Evolutionary conservation across 1,140 invertebrate species (phyloP).

Genomic region (Cotesia vestalis): DNA sequence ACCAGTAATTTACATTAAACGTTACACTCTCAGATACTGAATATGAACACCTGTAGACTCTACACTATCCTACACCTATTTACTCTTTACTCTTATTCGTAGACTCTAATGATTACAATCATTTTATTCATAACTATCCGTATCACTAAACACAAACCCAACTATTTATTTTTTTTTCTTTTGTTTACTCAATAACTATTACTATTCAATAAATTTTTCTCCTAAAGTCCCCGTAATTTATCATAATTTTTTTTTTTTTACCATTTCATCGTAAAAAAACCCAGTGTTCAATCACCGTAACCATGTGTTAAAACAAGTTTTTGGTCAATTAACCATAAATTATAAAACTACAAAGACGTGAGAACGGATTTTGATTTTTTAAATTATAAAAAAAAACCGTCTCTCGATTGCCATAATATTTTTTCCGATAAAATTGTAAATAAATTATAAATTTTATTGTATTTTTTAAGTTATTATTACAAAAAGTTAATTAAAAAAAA

Average conservation of each 20-base stretch:
- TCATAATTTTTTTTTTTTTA: too few species aligned
- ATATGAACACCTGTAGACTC: slow-evolving; percentile 46
- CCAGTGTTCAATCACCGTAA: too few species aligned
- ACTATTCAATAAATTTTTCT: too few species aligned
- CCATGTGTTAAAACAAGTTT: too few species aligned
- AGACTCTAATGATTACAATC: too few species aligned
- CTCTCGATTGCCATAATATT: neutral
- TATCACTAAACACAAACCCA: too few species aligned
- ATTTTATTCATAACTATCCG: too few species aligned
- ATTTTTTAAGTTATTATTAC: neutral
- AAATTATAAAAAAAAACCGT: slow-evolving; percentile 15
- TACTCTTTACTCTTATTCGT: neutral
- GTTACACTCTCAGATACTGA: slow-evolving; percentile 33
- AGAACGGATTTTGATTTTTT: neutral
- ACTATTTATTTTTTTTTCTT: too few species aligned
- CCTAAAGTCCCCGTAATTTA: too few species aligned
- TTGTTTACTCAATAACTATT: too few species aligned
- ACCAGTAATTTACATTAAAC: slow-evolving; percentile 53
- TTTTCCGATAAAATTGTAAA: neutral
- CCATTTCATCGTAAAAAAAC: too few species aligned
- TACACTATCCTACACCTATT: neutral
- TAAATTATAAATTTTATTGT: too few species aligned
- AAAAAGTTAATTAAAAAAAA: slow-evolving; percentile 18
- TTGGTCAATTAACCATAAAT: neutral
- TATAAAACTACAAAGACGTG: neutral